Percentiles rank a stretch among this genome's conserved stretches.
phyloP scores from a whole-genome alignment of 2,113 vertebrate genomes.

The Oxyura jamaicensis region DNA sequence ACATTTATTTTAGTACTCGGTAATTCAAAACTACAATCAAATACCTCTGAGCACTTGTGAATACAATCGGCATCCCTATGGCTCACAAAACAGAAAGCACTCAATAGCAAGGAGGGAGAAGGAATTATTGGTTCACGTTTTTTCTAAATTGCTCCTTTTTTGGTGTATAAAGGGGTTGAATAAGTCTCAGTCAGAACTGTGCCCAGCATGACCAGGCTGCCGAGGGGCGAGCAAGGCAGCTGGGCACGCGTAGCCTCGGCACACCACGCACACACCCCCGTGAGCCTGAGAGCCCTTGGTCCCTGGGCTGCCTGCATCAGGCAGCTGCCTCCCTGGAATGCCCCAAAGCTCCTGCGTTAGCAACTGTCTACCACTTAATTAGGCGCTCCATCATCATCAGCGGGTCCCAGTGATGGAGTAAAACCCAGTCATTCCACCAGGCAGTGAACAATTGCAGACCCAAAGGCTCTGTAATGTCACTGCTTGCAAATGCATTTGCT shows the following conservation, averaged over 20 bases:
- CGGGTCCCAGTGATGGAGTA: fast-evolving
- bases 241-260: background rate
- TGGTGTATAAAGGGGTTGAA: background rate
- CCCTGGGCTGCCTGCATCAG: background rate
- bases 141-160: background rate
- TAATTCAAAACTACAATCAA: background rate
- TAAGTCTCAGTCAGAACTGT: background rate
- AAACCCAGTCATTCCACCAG: background rate
- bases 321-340: background rate
- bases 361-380: background rate
- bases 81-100: background rate
- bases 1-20: background rate
- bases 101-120: background rate
- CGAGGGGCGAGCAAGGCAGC: background rate
- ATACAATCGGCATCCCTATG: background rate
- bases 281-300: fast-evolving
- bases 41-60: background rate
- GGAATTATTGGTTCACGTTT: background rate
- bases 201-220: fast-evolving
- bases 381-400: background rate
- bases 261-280: fast-evolving
- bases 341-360: fast-evolving
- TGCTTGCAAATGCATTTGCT: background rate
- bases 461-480: background rate
- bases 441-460: background rate